Evolutionary conservation across 2,888 invertebrate species (phyloP).

Genomic region (Caenorhabditis plicata): DNA sequence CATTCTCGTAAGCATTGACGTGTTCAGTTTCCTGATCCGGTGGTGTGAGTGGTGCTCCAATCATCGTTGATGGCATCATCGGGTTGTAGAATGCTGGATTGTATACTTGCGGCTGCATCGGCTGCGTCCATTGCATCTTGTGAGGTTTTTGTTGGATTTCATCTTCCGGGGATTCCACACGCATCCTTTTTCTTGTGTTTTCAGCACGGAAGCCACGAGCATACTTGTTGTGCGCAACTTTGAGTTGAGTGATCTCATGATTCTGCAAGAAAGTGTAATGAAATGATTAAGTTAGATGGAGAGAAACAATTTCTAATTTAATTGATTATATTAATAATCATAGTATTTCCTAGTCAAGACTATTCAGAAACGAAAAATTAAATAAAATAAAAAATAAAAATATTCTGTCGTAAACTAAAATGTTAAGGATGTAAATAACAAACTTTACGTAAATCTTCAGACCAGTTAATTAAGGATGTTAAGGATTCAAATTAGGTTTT

Average conservation of each 20-base stretch:
- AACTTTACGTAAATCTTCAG: too few relatives aligned
- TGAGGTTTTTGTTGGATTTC: not conserved
- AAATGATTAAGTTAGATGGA: too few relatives aligned
- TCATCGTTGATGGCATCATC: not conserved
- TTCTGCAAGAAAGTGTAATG: too few relatives aligned
- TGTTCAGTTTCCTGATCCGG: not conserved
- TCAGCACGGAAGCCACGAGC: conserved; percentile 15
- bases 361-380: too few relatives aligned
- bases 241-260: conserved; percentile 7
- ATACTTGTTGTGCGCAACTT: conserved; percentile 22
- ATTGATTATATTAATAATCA: too few relatives aligned
- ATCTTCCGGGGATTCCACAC: not conserved
- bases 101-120: not conserved
- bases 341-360: too few relatives aligned
- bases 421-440: too few relatives aligned
- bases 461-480: too few relatives aligned
- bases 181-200: not conserved
- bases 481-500: not conserved
- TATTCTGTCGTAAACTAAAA: too few relatives aligned
- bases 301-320: too few relatives aligned
- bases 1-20: not conserved
- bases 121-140: not conserved
- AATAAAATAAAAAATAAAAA: too few relatives aligned
- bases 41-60: not conserved
- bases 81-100: not conserved